Conservation (phyloP, 1,140 invertebrate species). For the Plodia interpunctella region DNA sequence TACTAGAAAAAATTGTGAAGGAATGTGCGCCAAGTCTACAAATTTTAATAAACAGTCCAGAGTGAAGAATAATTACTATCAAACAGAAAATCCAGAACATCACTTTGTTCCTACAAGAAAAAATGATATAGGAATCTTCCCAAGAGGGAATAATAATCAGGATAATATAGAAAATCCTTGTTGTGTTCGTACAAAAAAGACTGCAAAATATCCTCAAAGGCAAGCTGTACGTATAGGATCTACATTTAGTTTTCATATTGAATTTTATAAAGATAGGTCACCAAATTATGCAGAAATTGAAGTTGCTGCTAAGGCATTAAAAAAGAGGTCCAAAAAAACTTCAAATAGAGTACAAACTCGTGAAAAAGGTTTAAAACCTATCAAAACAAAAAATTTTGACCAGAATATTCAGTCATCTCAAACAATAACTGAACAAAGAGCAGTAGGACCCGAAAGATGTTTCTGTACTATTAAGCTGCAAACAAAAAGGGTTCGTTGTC, state of each 20-base stretch:
- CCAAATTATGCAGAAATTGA: neutral
- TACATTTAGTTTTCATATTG: slow-evolving; percentile 14
- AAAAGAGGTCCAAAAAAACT: neutral
- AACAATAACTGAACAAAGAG: neutral
- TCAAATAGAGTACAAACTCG: neutral
- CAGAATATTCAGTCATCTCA: neutral
- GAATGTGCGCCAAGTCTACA: neutral
- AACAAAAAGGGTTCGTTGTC: neutral
- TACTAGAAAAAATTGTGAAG: too few species aligned
- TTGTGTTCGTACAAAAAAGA: neutral
- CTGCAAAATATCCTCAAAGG: neutral
- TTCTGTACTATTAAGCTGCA: slow-evolving; percentile 11
- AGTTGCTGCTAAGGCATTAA: slow-evolving; percentile 4
- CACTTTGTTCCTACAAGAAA: neutral
- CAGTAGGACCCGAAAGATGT: neutral
- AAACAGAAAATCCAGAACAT: neutral
- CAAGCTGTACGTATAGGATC: slow-evolving; percentile 9
- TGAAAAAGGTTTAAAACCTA: neutral
- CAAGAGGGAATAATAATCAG: neutral
- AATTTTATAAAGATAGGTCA: slow-evolving; percentile 15
- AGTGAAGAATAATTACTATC: neutral
- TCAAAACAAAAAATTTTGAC: neutral
- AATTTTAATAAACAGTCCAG: neutral
- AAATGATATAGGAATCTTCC: too few species aligned
- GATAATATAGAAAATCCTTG: neutral